Conservation (phyloP, 1,140 invertebrate species). For the Aricia agestis region DNA sequence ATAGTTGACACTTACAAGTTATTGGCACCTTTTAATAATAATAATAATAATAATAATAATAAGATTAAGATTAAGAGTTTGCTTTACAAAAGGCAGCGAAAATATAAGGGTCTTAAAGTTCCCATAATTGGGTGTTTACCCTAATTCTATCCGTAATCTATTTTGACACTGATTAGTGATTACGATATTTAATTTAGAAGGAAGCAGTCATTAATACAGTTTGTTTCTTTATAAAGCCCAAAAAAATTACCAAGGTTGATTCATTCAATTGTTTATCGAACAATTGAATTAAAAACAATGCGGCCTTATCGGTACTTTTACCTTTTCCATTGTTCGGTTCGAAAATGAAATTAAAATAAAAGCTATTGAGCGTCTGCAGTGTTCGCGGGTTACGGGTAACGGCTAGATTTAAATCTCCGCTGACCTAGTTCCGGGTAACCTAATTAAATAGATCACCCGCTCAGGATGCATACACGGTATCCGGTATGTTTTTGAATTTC, state of each 20-base stretch:
- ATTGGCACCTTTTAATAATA: no score
- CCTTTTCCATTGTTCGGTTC: background rate
- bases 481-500: background rate
- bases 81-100: no score
- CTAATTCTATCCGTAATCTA: no score
- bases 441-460: conserved; percentile 29
- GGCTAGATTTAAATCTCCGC: conserved; percentile 30
- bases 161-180: no score
- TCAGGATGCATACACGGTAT: conserved; percentile 1
- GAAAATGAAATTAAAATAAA: conserved; percentile 11
- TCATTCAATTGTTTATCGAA: background rate
- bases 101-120: no score
- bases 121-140: no score
- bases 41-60: no score
- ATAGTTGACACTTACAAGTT: no score
- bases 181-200: no score
- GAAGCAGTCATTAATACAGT: no score
- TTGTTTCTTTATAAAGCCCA: background rate
- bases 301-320: conserved; percentile 1
- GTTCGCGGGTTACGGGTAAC: conserved; percentile 1
- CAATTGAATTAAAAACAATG: conserved; percentile 1
- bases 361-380: conserved; percentile 5
- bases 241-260: background rate
- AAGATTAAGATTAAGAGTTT: no score
- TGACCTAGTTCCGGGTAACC: conserved; percentile 32